Conservation (phyloP, 2,888 invertebrate species). For the Ophion costatus region DNA sequence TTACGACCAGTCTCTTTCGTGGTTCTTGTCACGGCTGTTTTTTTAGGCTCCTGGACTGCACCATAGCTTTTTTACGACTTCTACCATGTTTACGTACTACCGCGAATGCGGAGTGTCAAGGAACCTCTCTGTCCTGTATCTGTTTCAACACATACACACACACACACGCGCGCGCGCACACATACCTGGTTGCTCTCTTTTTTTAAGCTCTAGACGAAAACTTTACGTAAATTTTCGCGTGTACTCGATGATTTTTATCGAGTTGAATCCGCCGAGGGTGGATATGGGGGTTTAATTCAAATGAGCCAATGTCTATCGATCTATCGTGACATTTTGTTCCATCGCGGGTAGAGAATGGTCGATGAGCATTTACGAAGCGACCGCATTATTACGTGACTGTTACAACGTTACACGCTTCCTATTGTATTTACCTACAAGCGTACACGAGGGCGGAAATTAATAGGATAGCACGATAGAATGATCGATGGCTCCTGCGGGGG, state of each 20-base stretch:
- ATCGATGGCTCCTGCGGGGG: slow-evolving; percentile 27
- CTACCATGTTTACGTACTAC: background rate
- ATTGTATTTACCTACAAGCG: background rate
- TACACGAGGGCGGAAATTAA: background rate
- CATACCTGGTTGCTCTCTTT: too few relatives aligned
- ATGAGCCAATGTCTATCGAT: too few relatives aligned
- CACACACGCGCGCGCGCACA: too few relatives aligned
- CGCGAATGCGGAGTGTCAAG: slow-evolving; percentile 1
- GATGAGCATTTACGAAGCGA: background rate
- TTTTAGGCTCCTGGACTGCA: slow-evolving; percentile 22
- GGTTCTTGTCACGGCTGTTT: slow-evolving; percentile 27
- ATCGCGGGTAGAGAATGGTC: too few relatives aligned
- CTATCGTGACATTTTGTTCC: too few relatives aligned
- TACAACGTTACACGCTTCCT: slow-evolving; percentile 2
- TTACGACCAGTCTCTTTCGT: slow-evolving; percentile 38
- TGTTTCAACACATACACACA: background rate
- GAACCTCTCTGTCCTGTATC: background rate
- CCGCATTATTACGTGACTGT: too few relatives aligned
- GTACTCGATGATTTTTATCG: too few relatives aligned
- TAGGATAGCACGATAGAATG: background rate
- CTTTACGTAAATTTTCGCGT: too few relatives aligned
- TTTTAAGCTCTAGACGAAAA: too few relatives aligned
- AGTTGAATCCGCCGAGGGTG: too few relatives aligned
- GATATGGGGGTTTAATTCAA: too few relatives aligned
- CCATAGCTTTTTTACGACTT: slow-evolving; percentile 9